These are phyloP conservation scores for Trichomalopsis sarcophagae DNA, from an alignment of 1,140 invertebrate species.

Conservation along the genomic window DNA sequence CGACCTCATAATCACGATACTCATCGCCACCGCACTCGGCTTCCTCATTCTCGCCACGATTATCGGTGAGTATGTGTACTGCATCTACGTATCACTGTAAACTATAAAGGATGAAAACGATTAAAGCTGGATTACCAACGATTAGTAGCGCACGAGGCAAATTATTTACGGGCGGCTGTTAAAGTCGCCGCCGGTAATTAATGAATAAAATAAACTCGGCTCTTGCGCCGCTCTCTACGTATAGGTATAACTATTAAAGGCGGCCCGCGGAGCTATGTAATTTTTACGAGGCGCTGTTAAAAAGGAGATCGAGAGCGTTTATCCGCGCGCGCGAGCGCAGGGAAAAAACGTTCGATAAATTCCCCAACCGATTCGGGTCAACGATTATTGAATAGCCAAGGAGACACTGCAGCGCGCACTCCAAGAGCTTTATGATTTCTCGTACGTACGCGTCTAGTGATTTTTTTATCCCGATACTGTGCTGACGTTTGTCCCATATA, in stretches of 20 bases:
- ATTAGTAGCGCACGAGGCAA: background rate
- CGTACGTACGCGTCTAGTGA: background rate
- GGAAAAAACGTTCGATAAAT: constrained; percentile 30
- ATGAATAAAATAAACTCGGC: background rate
- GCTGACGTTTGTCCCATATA: no score
- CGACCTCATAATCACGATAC: constrained; percentile 61
- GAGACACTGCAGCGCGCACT: background rate
- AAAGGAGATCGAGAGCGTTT: background rate
- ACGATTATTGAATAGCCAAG: constrained; percentile 30
- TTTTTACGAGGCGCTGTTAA: background rate
- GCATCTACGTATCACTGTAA: background rate
- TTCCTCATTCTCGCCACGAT: constrained; percentile 71
- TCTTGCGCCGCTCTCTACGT: background rate
- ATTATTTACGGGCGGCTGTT: background rate
- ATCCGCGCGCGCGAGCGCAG: background rate
- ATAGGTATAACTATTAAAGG: background rate
- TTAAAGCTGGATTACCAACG: background rate
- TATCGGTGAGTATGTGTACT: constrained; percentile 64
- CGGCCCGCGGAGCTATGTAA: background rate
- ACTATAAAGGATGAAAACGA: background rate
- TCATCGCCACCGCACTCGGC: constrained; percentile 64
- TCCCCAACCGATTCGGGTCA: constrained; percentile 1
- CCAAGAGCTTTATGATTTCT: constrained; percentile 9
- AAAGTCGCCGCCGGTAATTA: background rate
- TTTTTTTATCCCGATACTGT: background rate